phyloP scores from a whole-genome alignment of 2,888 invertebrate genomes.

The Halocaridina rubra region DNA sequence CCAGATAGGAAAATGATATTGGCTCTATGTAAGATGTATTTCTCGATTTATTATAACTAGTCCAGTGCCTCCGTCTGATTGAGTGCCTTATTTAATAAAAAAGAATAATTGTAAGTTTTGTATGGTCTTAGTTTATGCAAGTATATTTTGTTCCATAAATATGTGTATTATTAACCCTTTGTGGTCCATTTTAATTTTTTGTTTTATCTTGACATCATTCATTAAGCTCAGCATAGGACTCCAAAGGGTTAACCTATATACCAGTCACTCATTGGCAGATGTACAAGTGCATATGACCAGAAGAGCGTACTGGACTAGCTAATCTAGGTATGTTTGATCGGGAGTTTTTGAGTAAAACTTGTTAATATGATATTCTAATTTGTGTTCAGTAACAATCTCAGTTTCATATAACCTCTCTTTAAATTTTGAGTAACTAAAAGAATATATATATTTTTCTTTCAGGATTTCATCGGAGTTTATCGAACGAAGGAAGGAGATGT shows the following conservation, averaged over 20 bases:
- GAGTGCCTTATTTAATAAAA: background rate
- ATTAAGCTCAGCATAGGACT: too few relatives aligned
- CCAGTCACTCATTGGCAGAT: too few relatives aligned
- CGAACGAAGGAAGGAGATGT: slow-evolving; percentile 21
- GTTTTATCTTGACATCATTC: too few relatives aligned
- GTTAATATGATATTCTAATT: too few relatives aligned
- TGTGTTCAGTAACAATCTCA: too few relatives aligned
- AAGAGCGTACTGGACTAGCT: slow-evolving; percentile 28
- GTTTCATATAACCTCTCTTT: too few relatives aligned
- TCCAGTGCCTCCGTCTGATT: slow-evolving; percentile 37
- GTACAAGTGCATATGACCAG: background rate
- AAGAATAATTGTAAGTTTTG: background rate
- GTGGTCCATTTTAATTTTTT: too few relatives aligned
- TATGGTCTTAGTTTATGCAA: background rate
- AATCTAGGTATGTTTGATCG: slow-evolving; percentile 18
- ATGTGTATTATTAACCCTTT: slow-evolving; percentile 12
- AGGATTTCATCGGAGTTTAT: slow-evolving; percentile 22
- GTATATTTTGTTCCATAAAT: slow-evolving; percentile 16
- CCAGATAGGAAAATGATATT: background rate
- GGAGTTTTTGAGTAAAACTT: background rate
- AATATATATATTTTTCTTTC: background rate
- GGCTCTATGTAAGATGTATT: background rate
- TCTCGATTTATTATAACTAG: slow-evolving; percentile 3
- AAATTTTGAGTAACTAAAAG: too few relatives aligned
- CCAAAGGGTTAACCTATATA: too few relatives aligned